Evolutionary conservation across 2,888 invertebrate species (phyloP), one percentile per base, ranked within the genome.

Genomic region (Smittia aterrima): DNA sequence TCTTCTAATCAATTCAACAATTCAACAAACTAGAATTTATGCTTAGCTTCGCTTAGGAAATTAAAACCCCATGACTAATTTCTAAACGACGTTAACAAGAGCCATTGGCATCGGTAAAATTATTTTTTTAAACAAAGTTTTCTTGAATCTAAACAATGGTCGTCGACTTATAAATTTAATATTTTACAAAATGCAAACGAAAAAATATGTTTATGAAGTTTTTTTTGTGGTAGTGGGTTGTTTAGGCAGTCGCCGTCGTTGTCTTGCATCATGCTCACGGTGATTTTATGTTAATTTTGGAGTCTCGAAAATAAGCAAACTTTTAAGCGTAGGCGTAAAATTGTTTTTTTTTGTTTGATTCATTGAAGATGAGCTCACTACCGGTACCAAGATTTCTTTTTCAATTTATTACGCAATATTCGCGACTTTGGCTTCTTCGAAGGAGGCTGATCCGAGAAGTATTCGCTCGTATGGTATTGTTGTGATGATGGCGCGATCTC

Each of bases 321-420:
- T 66, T 66, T 11, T 27, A 66, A 32, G 38, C 66, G 58, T 20
- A 58, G 18, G 58, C 22, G 22, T 58, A 13, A 22, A 58, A 58
- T 18, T 9, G 20, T 3, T 58, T 18, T 20, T 24, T 53, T 53
- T 53, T 53, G 6, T 53, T 53, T 16, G 6, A n/a, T 16, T 32
- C n/a, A 24, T 16, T n/a, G 24, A 27, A 32, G 7, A 66, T 1
- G 1, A 16, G 40, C 22, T 24, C n/a, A 76, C 81, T 80, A 82
- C 79, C 83, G 82, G 78, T 81, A 79, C 79, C 81, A 82, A 9
- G 82, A 78, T 76, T 83, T 83, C 22, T 82, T 79, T 76, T 82
- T 83, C 66, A 82, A 80, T 76, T 82, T 83, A 74, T 81, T 81
- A 25, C 82, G 81, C 67, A 82, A 75, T 67, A 79, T 80, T 22